Evolutionary conservation across 2,888 invertebrate species (phyloP), one percentile per base, ranked within the genome.

Genomic region (Magallana nippona): DNA sequence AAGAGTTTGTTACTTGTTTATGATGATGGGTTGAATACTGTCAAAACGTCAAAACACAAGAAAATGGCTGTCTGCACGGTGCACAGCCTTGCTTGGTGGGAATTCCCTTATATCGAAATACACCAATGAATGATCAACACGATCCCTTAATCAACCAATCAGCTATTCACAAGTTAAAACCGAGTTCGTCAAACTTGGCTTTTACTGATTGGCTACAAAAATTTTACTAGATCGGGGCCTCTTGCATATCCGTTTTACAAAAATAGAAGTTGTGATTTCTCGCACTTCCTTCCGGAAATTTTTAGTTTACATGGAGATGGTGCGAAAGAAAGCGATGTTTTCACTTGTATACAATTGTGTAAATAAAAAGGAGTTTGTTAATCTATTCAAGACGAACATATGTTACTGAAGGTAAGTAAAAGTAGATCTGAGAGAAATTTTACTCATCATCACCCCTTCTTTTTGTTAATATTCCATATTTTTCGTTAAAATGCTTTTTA

Each of bases 111-210:
- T 79, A 82, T 55, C 81, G 32, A 27, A 71, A 78, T 84, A 32
- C 82, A 84, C 92, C 92, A 92, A 92, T 92, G 86, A 89, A 80
- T 81, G 82, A 78, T 84, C 78, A 87, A 89, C 92, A 92, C 92
- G 92, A 90, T 86, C 86, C 27, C 81, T 55, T 81, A 81, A 79
- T 85, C 57, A 85, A 82, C 92, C 93, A 93, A 92, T 92, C 88
- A 89, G 71, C 85, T 63, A 81, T 79, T 79, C 86, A 90, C 93
- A 93, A 91, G 92, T 93, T 90, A 89, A 88, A 86, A 84, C 88
- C 86, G 87, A 81, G 84, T 86, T 84, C 83, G 80, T 81, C 87
- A 87, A 88, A 91, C 92, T 88, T 92, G 92, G 92, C 91, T 88
- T 83, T 71, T 84, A 85, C 83, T 89, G 88, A 92, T 92, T 92